These are phyloP conservation scores for Drosophila bifasciata DNA, from an alignment of 1,140 invertebrate genomes.

Conservation along the genomic window DNA sequence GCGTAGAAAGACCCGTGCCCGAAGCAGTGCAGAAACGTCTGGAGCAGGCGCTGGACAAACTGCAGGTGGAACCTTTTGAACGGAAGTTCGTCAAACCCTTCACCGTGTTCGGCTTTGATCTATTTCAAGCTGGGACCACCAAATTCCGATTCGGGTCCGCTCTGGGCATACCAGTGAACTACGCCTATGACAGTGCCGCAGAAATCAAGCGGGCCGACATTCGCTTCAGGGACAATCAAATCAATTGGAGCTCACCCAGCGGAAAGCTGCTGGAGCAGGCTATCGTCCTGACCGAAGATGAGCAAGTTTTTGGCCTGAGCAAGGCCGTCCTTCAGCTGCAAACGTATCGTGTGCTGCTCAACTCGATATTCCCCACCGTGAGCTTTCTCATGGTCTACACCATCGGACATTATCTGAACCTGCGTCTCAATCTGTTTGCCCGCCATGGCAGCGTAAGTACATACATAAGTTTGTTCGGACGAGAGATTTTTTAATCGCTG, in stretches of 20 bases:
- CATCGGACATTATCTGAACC: slow-evolving; percentile 85
- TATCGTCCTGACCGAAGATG: slow-evolving; percentile 89
- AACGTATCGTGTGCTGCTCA: slow-evolving; percentile 85
- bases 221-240: slow-evolving; percentile 84
- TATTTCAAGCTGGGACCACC: slow-evolving; percentile 84
- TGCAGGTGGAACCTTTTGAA: slow-evolving; percentile 83
- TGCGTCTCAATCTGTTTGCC: slow-evolving; percentile 85
- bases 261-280: slow-evolving; percentile 87
- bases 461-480: slow-evolving; percentile 25
- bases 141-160: slow-evolving; percentile 85
- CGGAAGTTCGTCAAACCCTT: slow-evolving; percentile 86
- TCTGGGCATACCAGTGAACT: slow-evolving; percentile 88
- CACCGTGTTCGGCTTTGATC: slow-evolving; percentile 87
- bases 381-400: slow-evolving; percentile 85
- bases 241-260: slow-evolving; percentile 87
- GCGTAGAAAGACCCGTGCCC: slow-evolving; percentile 83
- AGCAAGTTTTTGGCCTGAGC: slow-evolving; percentile 91
- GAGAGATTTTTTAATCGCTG: background rate
- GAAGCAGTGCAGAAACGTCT: slow-evolving; percentile 80
- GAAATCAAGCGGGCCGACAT: slow-evolving; percentile 85
- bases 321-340: slow-evolving; percentile 88
- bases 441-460: slow-evolving; percentile 82
- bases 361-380: slow-evolving; percentile 84
- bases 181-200: slow-evolving; percentile 84
- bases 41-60: slow-evolving; percentile 85